Percentiles rank a stretch among this genome's conserved stretches.
phyloP scores from a whole-genome alignment of 2,797 vertebrate species.

The Tiaroga cobitis region DNA sequence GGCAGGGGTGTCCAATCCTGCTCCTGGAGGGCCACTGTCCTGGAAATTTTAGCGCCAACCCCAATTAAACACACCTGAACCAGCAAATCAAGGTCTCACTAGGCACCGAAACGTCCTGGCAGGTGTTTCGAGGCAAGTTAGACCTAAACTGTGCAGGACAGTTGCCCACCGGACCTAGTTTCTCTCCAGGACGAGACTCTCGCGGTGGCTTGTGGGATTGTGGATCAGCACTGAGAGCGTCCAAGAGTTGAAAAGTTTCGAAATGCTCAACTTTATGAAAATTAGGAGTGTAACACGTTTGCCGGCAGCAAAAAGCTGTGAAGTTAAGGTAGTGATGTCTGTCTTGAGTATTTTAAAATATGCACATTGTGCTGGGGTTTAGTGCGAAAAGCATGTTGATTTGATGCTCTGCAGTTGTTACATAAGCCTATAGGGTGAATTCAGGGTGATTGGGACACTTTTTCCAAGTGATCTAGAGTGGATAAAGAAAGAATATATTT shows the following conservation, averaged over 20 bases:
- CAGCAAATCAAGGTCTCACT: background rate
- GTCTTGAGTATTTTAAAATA: background rate
- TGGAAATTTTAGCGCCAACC: background rate
- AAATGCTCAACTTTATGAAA: background rate
- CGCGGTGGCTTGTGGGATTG: no score
- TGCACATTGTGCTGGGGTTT: background rate
- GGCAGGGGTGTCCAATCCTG: background rate
- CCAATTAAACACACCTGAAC: background rate
- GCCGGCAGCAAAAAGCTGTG: background rate
- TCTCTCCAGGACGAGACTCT: background rate
- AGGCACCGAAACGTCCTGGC: background rate
- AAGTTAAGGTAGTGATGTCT: background rate
- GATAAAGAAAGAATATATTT: background rate
- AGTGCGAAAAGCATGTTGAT: background rate
- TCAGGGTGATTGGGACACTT: no score
- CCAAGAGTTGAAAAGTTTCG: background rate
- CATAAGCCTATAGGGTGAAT: no score
- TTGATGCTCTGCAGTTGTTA: no score
- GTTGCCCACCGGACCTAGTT: no score
- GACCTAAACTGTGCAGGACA: background rate
- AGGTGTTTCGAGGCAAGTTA: background rate
- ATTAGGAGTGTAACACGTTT: background rate
- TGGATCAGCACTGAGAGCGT: background rate
- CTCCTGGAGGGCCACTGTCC: background rate
- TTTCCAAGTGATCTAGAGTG: no score